Conservation (phyloP, 2,888 invertebrate genomes). For the Mayetiola destructor region DNA sequence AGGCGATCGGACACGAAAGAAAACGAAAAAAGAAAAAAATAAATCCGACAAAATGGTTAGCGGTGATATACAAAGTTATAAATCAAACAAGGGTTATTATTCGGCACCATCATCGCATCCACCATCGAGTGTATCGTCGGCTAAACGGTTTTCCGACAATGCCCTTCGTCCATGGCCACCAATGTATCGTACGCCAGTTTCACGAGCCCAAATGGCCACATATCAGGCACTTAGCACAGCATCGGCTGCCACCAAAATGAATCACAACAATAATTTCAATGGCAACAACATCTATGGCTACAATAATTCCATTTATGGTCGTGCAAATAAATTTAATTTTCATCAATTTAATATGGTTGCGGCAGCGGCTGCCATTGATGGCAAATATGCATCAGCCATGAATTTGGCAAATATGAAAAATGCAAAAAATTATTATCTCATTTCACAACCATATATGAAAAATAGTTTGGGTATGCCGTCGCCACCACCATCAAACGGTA, state of each 20-base stretch:
- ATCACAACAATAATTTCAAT: conserved; percentile 10
- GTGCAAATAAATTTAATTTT: conserved; percentile 11
- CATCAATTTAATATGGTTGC: conserved; percentile 12
- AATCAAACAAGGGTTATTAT: conserved; percentile 50
- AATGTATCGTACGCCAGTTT: conserved; percentile 36
- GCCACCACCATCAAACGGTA: conserved; percentile 16
- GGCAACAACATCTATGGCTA: conserved; percentile 4
- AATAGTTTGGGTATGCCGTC: conserved; percentile 11
- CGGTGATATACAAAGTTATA: conserved; percentile 37
- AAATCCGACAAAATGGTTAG: conserved; percentile 14
- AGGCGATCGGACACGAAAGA: no score
- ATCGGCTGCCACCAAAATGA: conserved; percentile 12
- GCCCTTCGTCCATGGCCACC: conserved; percentile 52
- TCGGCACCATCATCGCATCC: conserved; percentile 34
- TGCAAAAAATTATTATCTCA: conserved; percentile 27
- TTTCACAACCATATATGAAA: conserved; percentile 13
- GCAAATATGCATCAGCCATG: conserved; percentile 33
- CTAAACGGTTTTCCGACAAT: conserved; percentile 21
- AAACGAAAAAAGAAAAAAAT: no score
- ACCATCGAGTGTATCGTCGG: not conserved
- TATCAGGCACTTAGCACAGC: conserved; percentile 4
- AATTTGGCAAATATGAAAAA: conserved; percentile 39
- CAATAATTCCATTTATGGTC: conserved; percentile 13
- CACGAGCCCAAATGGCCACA: conserved; percentile 4
- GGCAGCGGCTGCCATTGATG: conserved; percentile 30